phyloP scores from a whole-genome alignment of 1,140 invertebrate species.

The Drosophila obscura region DNA sequence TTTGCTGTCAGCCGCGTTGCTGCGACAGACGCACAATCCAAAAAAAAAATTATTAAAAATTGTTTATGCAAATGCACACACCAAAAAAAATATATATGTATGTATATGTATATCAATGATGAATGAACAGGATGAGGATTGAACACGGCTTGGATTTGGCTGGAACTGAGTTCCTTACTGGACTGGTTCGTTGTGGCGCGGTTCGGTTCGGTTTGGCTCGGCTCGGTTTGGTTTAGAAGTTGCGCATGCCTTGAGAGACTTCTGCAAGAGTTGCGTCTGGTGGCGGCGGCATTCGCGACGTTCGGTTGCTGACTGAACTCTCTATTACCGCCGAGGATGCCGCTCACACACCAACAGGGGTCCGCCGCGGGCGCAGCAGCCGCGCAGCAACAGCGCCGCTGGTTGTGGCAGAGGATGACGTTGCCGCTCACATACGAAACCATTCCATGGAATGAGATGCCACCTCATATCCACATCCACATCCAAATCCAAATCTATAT shows the following conservation, averaged over 20 bases:
- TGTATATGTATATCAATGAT: constrained; percentile 11
- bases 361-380: constrained; percentile 24
- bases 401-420: constrained; percentile 5
- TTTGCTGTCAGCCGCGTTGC: constrained; percentile 8
- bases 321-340: constrained; percentile 69
- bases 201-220: constrained; percentile 1
- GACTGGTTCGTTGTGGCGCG: background rate
- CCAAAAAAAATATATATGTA: constrained; percentile 27
- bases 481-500: constrained; percentile 27
- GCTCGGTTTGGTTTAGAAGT: background rate
- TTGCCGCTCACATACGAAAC: constrained; percentile 11
- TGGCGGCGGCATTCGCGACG: constrained; percentile 59
- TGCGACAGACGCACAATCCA: background rate
- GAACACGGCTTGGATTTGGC: background rate
- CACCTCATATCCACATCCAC: constrained; percentile 41
- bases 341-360: constrained; percentile 32
- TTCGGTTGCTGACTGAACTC: constrained; percentile 72
- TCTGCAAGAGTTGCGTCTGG: constrained; percentile 34
- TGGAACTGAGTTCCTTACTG: background rate
- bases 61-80: constrained; percentile 52
- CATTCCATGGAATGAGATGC: constrained; percentile 27
- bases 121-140: background rate
- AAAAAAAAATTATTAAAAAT: constrained; percentile 29
- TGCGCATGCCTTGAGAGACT: constrained; percentile 26
- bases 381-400: constrained; percentile 19